Evolutionary conservation across 1,140 invertebrate genomes (phyloP).

Genomic region (Hirudo medicinalis): DNA sequence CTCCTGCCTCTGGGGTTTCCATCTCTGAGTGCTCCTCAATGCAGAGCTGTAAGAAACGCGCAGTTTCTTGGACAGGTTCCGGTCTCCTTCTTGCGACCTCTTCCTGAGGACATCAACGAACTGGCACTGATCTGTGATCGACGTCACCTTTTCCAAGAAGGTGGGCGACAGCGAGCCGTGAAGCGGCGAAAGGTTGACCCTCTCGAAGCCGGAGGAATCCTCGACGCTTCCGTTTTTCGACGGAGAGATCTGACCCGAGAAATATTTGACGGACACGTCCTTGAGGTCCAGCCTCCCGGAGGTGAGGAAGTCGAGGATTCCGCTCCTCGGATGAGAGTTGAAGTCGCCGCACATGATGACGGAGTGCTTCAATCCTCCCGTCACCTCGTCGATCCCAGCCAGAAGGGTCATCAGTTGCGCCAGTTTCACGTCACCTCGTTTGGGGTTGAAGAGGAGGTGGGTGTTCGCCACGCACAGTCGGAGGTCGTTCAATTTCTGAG

Average conservation of each 20-base stretch:
- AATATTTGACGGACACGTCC: conserved; percentile 29
- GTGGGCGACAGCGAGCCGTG: conserved; percentile 18
- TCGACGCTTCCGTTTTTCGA: conserved; percentile 25
- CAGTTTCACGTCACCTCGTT: conserved; percentile 67
- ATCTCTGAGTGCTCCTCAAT: background rate
- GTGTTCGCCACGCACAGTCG: conserved; percentile 61
- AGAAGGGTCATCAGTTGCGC: conserved; percentile 65
- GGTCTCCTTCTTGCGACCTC: conserved; percentile 1
- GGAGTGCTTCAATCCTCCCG: conserved; percentile 48
- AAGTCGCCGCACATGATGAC: conserved; percentile 78
- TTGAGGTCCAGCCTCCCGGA: conserved; percentile 52
- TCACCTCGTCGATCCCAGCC: conserved; percentile 56
- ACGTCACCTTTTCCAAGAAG: conserved; percentile 46
- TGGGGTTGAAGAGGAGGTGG: conserved; percentile 84
- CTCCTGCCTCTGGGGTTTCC: background rate
- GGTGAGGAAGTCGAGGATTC: conserved; percentile 58
- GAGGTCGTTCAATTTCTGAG: conserved; percentile 24
- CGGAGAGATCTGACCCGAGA: conserved; percentile 36
- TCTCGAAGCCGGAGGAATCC: background rate
- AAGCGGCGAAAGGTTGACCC: conserved; percentile 22
- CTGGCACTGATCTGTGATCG: conserved; percentile 55
- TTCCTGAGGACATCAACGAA: conserved; percentile 41
- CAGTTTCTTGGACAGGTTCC: background rate
- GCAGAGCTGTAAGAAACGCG: background rate
- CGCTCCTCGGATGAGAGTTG: conserved; percentile 59